Percentiles rank a stretch among this genome's conserved stretches.
Conservation (phyloP, 2,888 invertebrate species). For the Pomacea canaliculata region DNA sequence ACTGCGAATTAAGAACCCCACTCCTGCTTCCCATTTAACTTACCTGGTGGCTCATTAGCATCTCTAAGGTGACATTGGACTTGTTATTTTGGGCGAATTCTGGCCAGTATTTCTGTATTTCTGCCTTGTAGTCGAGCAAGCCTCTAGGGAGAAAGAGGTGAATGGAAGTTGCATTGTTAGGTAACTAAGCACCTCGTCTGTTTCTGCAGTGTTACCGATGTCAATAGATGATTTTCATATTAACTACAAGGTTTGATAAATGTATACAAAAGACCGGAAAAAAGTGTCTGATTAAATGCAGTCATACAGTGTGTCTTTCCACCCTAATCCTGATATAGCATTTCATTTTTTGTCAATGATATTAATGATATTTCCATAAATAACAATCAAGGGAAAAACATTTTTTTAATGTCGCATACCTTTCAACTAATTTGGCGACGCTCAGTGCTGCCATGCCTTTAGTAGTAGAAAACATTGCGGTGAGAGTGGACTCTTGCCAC, state of each 20-base stretch:
- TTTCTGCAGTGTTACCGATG: too few species aligned
- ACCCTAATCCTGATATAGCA: too few species aligned
- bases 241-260: too few species aligned
- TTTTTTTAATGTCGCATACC: slow-evolving; percentile 38
- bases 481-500: slow-evolving; percentile 60
- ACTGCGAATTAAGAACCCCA: too few species aligned
- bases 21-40: not conserved
- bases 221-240: too few species aligned
- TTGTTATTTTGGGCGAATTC: slow-evolving; percentile 70
- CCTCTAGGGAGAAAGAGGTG: slow-evolving; percentile 44
- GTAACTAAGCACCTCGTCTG: too few species aligned
- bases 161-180: too few species aligned
- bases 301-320: too few species aligned
- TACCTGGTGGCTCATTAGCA: slow-evolving; percentile 66
- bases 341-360: too few species aligned
- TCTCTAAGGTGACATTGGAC: slow-evolving; percentile 68
- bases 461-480: slow-evolving; percentile 47
- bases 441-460: slow-evolving; percentile 58
- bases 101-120: slow-evolving; percentile 69
- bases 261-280: too few species aligned
- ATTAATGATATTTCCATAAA: too few species aligned
- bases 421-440: slow-evolving; percentile 66
- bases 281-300: too few species aligned
- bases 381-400: not conserved
- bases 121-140: slow-evolving; percentile 63